Conservation (phyloP, 2,113 vertebrate species). For the Holacanthus passer region DNA sequence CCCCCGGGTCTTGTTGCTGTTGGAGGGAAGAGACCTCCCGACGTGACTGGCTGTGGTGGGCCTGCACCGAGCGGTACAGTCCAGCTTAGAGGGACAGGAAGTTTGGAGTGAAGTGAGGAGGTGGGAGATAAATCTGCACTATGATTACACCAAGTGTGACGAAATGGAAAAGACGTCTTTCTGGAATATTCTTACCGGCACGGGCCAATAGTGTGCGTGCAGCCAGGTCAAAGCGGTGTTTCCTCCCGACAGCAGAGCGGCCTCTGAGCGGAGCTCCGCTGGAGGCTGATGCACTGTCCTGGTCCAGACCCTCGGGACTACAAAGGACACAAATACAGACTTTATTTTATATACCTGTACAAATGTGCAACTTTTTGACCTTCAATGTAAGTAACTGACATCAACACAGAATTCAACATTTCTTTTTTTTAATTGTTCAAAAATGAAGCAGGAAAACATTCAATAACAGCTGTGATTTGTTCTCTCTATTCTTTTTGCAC, state of each 20-base stretch:
- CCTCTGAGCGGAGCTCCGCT: conserved; percentile 87
- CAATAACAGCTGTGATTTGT: too few species aligned
- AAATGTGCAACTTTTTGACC: not conserved
- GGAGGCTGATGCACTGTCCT: conserved; percentile 90
- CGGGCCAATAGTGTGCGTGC: conserved; percentile 94
- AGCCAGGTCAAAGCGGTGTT: conserved; percentile 96
- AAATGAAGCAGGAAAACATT: too few species aligned
- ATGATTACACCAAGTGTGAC: not conserved
- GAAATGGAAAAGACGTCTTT: accelerated
- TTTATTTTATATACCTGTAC: not conserved
- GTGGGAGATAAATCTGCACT: not conserved
- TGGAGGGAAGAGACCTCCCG: conserved; percentile 91
- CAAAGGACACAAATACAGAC: conserved; percentile 6
- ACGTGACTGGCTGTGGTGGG: conserved; percentile 94
- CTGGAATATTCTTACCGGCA: conserved; percentile 88
- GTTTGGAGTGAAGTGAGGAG: not conserved
- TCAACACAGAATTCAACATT: not conserved
- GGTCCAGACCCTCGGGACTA: conserved; percentile 93
- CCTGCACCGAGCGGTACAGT: conserved; percentile 96
- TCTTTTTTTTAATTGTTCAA: too few species aligned
- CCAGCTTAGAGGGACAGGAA: conserved; percentile 84
- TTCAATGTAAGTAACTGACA: too few species aligned
- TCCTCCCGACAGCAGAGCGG: conserved; percentile 89
- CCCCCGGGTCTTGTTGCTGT: conserved; percentile 89
- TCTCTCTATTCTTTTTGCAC: too few species aligned